Conservation (phyloP, 92 coral and sea anemone genomes). For the Palythoa caribaeorum region DNA sequence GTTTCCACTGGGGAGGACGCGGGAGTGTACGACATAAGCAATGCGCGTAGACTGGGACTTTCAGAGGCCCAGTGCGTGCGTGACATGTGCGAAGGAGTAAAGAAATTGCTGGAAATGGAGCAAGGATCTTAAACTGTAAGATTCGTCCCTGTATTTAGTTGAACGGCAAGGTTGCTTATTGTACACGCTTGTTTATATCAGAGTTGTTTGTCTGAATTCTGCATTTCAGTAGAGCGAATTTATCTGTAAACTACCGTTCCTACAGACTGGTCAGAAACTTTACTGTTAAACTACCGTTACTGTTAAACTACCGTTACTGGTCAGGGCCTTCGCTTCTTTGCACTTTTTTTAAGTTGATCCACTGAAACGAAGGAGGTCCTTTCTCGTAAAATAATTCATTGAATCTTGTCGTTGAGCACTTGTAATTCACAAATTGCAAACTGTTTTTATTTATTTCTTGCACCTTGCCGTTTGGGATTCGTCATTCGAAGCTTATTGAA, state of each 20-base stretch:
- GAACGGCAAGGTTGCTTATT: conserved; percentile 20
- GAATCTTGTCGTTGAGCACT: too few relatives aligned
- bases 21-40: conserved; percentile 90
- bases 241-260: background rate
- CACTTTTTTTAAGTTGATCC: background rate
- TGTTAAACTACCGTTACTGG: background rate
- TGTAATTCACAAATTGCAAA: too few relatives aligned
- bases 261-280: background rate
- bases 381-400: too few relatives aligned
- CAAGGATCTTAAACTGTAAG: conserved; percentile 53
- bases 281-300: background rate
- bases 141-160: background rate
- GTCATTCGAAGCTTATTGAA: background rate
- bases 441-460: background rate
- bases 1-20: conserved; percentile 88
- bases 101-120: conserved; percentile 83
- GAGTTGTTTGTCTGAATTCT: background rate
- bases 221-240: background rate
- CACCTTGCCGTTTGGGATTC: conserved; percentile 31
- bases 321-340: background rate
- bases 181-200: background rate
- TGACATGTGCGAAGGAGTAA: conserved; percentile 95
- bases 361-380: too few relatives aligned
- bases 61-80: conserved; percentile 95
- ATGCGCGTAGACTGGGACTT: conserved; percentile 85